Base-by-base conservation (phyloP, 1,140 invertebrate genomes). In the Drosophila equinoxialis region DNA sequence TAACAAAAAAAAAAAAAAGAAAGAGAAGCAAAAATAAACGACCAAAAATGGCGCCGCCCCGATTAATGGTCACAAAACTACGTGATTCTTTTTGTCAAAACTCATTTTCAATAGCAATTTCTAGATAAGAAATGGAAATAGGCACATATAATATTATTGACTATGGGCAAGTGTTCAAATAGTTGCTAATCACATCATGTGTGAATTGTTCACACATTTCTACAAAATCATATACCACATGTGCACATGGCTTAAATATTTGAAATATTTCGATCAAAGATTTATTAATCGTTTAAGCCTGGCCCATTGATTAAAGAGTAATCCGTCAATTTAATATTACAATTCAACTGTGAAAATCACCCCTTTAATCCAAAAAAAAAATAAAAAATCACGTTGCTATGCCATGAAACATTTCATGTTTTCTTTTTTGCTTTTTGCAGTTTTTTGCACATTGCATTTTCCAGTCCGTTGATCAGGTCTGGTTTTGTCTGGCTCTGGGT, bases 401-500 rank as follows among this genome's bases (percentile, higher is more conserved):
- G 41, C 26, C 71, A 86, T 86, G 82, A 65, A 45, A 42, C 13
- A 26, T 68, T 67, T 45, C 63, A 37, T 33, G 48, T 62, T 63
- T 30, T 69, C 20, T 45, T 35, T 26, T 63, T 57, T 59, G 62
- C 66, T 68, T 55, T 23, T 1, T 6, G 10, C 26, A 57, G 11
- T 61, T 10, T 74, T 78, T 81, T 65, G 61, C 60, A 60, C 74
- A 75, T 72, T 86, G 82, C 82, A 85, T 86, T 85, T 85, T 75
- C 86, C 82, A 85, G 83, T 87, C 79, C 42, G 78, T 79, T 87
- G 82, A 87, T 82, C 79, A 76, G 73, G 74, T 76, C 74, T 69
- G 74, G 73, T 20, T 11, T 48, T 14, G 45, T 48, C 45, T 48
- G 55, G 55, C 30, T 63, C 41, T 63, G 61, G 69, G 71, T 51